These are phyloP conservation scores for Tuta absoluta DNA, from an alignment of 2,888 invertebrate genomes.

Conservation along the genomic window DNA sequence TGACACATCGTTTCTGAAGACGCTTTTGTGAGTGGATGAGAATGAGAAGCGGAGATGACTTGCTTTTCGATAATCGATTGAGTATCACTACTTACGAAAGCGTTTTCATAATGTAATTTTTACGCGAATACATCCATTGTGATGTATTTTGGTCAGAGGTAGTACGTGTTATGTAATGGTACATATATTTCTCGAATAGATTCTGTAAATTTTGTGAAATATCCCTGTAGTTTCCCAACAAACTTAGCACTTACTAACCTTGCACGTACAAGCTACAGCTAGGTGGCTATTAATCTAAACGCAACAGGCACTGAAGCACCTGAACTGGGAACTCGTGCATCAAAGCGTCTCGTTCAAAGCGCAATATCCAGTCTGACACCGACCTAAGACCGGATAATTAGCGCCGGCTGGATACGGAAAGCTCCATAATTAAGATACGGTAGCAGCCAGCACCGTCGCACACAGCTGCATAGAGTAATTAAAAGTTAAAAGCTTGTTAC, in stretches of 20 bases:
- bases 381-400: slow-evolving; percentile 41
- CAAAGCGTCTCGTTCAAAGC: background rate
- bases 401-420: slow-evolving; percentile 37
- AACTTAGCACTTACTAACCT: too few relatives aligned
- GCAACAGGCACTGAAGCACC: slow-evolving; percentile 3
- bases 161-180: too few relatives aligned
- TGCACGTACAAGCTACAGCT: background rate
- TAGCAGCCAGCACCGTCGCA: slow-evolving; percentile 34
- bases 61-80: slow-evolving; percentile 12
- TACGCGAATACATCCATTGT: background rate
- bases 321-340: background rate
- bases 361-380: slow-evolving; percentile 2
- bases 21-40: slow-evolving; percentile 11
- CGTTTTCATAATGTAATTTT: background rate
- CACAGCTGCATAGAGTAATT: slow-evolving; percentile 38
- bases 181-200: too few relatives aligned
- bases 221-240: too few relatives aligned
- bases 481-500: slow-evolving; percentile 39
- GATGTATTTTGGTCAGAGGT: too few relatives aligned
- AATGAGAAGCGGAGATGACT: slow-evolving; percentile 12
- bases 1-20: slow-evolving; percentile 17
- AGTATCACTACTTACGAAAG: background rate
- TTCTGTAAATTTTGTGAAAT: too few relatives aligned
- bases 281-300: background rate
- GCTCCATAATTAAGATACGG: slow-evolving; percentile 46